Evolutionary conservation across 1,140 invertebrate species (phyloP).

Genomic region (Drosophila ambigua): DNA sequence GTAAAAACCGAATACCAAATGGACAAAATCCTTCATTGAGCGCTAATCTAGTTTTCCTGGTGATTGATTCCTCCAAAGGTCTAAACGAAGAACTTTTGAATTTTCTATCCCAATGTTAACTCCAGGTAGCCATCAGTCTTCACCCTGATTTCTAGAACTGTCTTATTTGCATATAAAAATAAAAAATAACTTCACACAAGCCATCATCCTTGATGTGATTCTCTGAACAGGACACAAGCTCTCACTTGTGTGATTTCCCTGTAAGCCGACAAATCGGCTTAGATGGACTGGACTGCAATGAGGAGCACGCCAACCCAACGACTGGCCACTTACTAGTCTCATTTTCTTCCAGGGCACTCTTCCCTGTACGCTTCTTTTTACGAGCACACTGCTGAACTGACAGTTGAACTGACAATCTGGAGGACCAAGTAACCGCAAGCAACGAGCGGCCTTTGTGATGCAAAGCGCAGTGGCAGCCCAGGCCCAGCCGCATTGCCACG

Average conservation of each 20-base stretch:
- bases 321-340: slow-evolving; percentile 1
- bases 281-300: slow-evolving; percentile 47
- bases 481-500: slow-evolving; percentile 34
- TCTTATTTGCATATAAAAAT: too few species aligned
- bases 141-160: too few species aligned
- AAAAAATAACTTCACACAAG: not conserved
- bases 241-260: slow-evolving; percentile 37
- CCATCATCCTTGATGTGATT: slow-evolving; percentile 19
- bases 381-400: slow-evolving; percentile 62
- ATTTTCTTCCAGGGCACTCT: not conserved
- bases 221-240: slow-evolving; percentile 42
- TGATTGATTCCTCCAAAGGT: too few species aligned
- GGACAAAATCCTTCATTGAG: too few species aligned
- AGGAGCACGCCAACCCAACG: slow-evolving; percentile 5
- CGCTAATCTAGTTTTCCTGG: too few species aligned
- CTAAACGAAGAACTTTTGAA: too few species aligned
- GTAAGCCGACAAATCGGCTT: slow-evolving; percentile 78
- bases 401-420: slow-evolving; percentile 79
- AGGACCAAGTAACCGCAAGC: slow-evolving; percentile 62
- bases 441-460: slow-evolving; percentile 60
- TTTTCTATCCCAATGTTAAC: too few species aligned
- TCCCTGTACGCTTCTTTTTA: not conserved
- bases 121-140: too few species aligned
- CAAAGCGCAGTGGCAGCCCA: slow-evolving; percentile 51
- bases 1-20: too few species aligned